Evolutionary conservation across 2,888 invertebrate genomes (phyloP).

Genomic region (Catocala nupta): DNA sequence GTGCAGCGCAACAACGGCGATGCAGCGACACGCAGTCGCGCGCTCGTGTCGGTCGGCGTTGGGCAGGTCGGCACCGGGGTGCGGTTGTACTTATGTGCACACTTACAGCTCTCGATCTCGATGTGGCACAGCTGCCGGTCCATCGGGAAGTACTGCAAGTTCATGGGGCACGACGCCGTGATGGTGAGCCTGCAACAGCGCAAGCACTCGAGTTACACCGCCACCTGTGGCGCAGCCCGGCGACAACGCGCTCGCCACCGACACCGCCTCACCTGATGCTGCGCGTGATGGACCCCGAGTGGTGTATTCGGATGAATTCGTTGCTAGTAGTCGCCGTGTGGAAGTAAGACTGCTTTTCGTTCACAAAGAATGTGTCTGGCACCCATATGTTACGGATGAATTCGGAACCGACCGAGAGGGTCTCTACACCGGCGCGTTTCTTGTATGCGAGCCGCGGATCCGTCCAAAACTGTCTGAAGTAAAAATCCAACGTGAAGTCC

Average conservation of each 20-base stretch:
- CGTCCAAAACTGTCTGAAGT: constrained; percentile 99
- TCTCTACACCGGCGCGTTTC: constrained; percentile 94
- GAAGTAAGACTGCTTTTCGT: constrained; percentile 99
- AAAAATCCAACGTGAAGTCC: constrained; percentile 98
- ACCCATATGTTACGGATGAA: constrained; percentile 99
- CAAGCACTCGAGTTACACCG: neutral
- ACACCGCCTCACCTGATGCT: constrained; percentile 92
- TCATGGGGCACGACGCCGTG: constrained; percentile 97
- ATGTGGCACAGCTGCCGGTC: constrained; percentile 96
- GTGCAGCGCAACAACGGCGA: constrained; percentile 25
- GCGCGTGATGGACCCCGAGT: constrained; percentile 96
- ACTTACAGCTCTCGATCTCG: constrained; percentile 98
- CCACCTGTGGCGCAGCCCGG: too few species aligned
- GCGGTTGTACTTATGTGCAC: constrained; percentile 57
- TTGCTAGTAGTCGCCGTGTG: constrained; percentile 99
- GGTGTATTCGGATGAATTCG: constrained; percentile 97
- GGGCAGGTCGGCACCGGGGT: constrained; percentile 16
- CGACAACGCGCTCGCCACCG: too few species aligned
- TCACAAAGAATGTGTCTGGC: constrained; percentile 99
- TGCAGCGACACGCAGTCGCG: neutral
- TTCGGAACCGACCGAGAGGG: constrained; percentile 95
- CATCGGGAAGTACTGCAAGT: constrained; percentile 97
- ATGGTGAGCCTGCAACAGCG: constrained; percentile 92
- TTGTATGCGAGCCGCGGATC: constrained; percentile 96
- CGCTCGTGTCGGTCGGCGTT: neutral